Evolutionary conservation across 2,113 vertebrate genomes (phyloP).

Genomic region (Petaurus breviceps): DNA sequence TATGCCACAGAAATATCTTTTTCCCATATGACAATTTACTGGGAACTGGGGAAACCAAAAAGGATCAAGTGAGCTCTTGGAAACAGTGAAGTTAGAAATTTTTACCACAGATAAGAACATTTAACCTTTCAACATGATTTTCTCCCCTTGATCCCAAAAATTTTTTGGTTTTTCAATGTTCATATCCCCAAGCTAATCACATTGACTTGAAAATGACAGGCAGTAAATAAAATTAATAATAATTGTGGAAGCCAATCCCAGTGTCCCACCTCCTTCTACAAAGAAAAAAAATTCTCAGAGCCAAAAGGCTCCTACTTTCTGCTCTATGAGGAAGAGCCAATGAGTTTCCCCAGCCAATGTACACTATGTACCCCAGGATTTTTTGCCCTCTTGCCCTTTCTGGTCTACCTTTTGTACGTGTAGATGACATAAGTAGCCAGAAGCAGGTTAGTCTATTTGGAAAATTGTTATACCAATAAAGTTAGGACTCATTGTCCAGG

Average conservation of each 20-base stretch:
- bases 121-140: not conserved
- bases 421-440: not conserved
- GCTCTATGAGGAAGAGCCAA: not conserved
- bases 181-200: not conserved
- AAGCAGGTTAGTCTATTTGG: not conserved
- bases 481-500: not conserved
- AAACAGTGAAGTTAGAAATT: not conserved
- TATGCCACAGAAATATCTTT: not conserved
- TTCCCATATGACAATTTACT: not conserved
- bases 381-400: not conserved
- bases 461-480: not conserved
- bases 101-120: too few species aligned
- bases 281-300: not conserved
- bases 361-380: too few species aligned
- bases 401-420: not conserved
- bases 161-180: not conserved
- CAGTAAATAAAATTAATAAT: too few species aligned
- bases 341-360: not conserved
- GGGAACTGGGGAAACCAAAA: not conserved
- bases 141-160: too few species aligned
- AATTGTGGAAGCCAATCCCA: not conserved
- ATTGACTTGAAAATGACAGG: not conserved
- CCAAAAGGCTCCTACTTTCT: not conserved
- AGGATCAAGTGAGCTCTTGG: not conserved
- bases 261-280: not conserved